These are phyloP conservation scores for Noctua comes DNA, from an alignment of 2,888 invertebrate species.

Conservation along the genomic window DNA sequence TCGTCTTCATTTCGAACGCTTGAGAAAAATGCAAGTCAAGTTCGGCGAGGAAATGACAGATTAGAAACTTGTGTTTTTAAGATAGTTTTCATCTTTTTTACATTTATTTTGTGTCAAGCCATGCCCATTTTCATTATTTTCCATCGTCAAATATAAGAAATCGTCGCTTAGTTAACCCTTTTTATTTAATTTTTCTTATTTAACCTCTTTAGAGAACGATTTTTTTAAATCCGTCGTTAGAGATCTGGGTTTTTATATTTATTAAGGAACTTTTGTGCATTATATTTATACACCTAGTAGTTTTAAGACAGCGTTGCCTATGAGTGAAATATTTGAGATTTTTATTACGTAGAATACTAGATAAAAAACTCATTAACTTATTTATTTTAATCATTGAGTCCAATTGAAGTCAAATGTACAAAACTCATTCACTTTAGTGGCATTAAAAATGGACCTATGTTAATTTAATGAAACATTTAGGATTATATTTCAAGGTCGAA, in stretches of 20 bases:
- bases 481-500: not conserved
- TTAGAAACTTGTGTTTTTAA: not conserved
- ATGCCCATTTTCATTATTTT: too few relatives aligned
- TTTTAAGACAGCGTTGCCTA: not conserved
- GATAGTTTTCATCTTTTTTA: not conserved
- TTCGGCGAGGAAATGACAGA: slow-evolving; percentile 2
- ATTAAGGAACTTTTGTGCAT: too few relatives aligned
- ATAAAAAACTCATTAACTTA: not conserved
- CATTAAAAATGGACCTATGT: not conserved
- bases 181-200: too few relatives aligned
- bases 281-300: too few relatives aligned
- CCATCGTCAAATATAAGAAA: too few relatives aligned
- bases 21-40: slow-evolving; percentile 39
- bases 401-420: not conserved
- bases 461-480: not conserved
- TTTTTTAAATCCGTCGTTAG: too few relatives aligned
- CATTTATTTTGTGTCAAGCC: not conserved
- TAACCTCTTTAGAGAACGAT: too few relatives aligned
- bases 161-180: too few relatives aligned
- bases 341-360: not conserved
- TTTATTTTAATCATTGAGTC: not conserved
- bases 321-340: not conserved
- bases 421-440: not conserved
- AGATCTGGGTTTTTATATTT: too few relatives aligned
- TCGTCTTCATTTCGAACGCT: slow-evolving; percentile 37